phyloP scores from a whole-genome alignment of 2,888 invertebrate species.

The Thera britannica region DNA sequence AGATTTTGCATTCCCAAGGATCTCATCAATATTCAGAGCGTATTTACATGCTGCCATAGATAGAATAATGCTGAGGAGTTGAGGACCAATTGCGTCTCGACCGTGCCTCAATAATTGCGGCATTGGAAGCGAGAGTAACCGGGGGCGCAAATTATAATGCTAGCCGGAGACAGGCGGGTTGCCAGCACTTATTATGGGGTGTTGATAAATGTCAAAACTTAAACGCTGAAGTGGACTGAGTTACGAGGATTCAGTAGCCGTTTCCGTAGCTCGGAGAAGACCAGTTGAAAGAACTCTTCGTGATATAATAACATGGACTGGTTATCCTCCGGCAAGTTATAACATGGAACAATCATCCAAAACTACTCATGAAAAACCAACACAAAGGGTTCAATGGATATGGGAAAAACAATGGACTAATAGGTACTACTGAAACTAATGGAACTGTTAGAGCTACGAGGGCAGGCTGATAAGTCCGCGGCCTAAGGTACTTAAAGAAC shows the following conservation, averaged over 20 bases:
- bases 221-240: constrained; percentile 21
- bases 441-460: too few relatives aligned
- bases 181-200: constrained; percentile 56
- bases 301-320: background rate
- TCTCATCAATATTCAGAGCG: constrained; percentile 64
- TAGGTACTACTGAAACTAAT: too few relatives aligned
- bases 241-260: constrained; percentile 25
- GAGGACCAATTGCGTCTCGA: constrained; percentile 51
- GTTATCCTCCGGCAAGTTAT: background rate
- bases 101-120: constrained; percentile 61
- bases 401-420: too few relatives aligned
- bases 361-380: background rate
- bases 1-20: constrained; percentile 57
- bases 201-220: constrained; percentile 63
- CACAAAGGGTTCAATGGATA: too few relatives aligned
- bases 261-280: constrained; percentile 20
- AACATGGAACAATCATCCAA: background rate
- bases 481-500: too few relatives aligned
- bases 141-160: constrained; percentile 58
- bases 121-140: constrained; percentile 52
- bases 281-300: constrained; percentile 7
- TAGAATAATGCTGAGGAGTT: constrained; percentile 42
- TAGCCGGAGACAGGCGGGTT: constrained; percentile 42
- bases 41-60: constrained; percentile 59
- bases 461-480: too few relatives aligned